These are phyloP conservation scores for Xiphorhynchus erythropygius DNA, from an alignment of 2,797 vertebrate genomes.

Conservation along the genomic window DNA sequence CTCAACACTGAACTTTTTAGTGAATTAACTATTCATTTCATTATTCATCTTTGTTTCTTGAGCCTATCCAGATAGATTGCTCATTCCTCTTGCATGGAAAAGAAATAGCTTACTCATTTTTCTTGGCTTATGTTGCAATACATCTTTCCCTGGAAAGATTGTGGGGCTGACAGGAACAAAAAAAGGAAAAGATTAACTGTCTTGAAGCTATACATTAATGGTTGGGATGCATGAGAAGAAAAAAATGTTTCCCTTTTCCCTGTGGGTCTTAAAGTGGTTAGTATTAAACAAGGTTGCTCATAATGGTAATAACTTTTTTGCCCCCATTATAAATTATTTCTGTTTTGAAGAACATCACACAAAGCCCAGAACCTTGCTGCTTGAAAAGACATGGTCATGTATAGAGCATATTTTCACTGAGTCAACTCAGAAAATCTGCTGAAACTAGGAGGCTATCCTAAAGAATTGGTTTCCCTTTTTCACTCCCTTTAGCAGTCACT, in stretches of 20 bases:
- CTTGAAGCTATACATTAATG: background rate
- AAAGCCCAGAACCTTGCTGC: background rate
- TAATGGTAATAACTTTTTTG: background rate
- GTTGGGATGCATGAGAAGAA: background rate
- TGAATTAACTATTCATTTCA: constrained; percentile 29
- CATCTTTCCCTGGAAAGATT: constrained; percentile 36
- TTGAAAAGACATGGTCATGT: background rate
- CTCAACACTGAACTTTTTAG: background rate
- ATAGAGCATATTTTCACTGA: background rate
- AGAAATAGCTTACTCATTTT: constrained; percentile 50
- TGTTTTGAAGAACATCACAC: background rate
- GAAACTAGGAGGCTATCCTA: background rate
- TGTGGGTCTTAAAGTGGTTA: background rate
- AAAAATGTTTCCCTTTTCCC: background rate
- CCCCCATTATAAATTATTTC: background rate
- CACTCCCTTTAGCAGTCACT: background rate
- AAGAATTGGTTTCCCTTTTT: background rate
- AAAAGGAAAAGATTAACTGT: constrained; percentile 35
- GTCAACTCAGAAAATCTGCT: background rate
- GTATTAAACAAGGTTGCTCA: background rate
- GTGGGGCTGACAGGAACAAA: background rate
- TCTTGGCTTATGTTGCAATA: constrained; percentile 50
- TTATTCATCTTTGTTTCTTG: constrained; percentile 45
- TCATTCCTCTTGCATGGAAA: constrained; percentile 38
- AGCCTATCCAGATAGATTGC: background rate